Percentiles rank a stretch among this genome's conserved stretches.
These are phyloP conservation scores for Anarhynchus alexandrinus DNA, from an alignment of 2,113 vertebrate species.

Conservation along the genomic window DNA sequence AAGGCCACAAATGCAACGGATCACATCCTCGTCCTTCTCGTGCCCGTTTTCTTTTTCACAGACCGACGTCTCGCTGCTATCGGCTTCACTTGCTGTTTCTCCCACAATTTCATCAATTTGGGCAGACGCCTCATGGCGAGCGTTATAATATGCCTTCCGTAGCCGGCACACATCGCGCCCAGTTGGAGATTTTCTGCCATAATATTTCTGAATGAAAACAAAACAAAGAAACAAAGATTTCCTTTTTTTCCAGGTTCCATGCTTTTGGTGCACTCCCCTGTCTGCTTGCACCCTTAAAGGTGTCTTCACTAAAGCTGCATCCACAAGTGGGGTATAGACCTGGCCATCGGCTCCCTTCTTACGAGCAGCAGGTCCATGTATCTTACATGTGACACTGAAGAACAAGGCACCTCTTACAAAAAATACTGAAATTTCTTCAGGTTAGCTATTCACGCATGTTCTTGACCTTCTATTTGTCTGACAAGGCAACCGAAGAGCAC, in stretches of 20 bases:
- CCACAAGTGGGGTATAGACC: fast-evolving
- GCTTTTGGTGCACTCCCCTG: not conserved
- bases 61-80: conserved; percentile 91
- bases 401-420: not conserved
- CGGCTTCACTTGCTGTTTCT: conserved; percentile 93
- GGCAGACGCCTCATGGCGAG: conserved; percentile 89
- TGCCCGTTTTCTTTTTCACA: conserved; percentile 78
- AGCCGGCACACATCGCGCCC: conserved; percentile 92
- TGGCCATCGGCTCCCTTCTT: not conserved
- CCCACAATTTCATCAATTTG: conserved; percentile 98
- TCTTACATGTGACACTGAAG: not conserved
- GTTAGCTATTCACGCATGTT: not conserved
- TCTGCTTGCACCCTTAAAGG: not conserved
- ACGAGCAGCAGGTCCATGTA: not conserved
- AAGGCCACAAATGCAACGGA: conserved; percentile 97
- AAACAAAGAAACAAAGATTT: not conserved
- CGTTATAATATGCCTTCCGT: conserved; percentile 92
- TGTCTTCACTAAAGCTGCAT: not conserved
- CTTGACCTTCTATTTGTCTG: not conserved
- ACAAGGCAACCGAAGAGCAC: not conserved
- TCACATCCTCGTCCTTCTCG: conserved; percentile 88
- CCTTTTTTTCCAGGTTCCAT: not conserved
- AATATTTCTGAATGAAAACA: conserved; percentile 84
- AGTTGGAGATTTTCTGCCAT: conserved; percentile 90
- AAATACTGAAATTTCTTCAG: not conserved